phyloP scores from a whole-genome alignment of 2,888 invertebrate species.

The Auanema freiburgensis region DNA sequence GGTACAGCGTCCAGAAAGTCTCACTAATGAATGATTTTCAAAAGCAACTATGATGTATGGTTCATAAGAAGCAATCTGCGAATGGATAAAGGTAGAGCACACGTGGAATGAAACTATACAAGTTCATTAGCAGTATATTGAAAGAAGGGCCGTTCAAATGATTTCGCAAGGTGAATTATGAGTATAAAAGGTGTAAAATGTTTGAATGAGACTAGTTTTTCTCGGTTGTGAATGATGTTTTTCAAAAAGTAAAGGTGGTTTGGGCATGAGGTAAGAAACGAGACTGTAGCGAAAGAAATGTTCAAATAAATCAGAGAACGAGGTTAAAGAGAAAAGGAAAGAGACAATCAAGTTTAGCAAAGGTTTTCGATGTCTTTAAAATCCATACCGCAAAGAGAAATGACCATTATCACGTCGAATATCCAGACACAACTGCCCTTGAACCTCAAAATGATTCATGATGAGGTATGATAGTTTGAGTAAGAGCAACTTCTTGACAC shows the following conservation, averaged over 20 bases:
- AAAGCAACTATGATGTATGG: too few species aligned
- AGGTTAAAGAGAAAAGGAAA: neutral
- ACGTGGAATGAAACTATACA: too few species aligned
- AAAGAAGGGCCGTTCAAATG: neutral
- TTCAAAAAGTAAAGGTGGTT: too few species aligned
- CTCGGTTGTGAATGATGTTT: neutral
- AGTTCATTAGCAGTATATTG: neutral
- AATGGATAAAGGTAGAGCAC: too few species aligned
- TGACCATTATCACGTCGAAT: slow-evolving; percentile 12
- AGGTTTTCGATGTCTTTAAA: neutral
- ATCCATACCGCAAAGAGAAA: slow-evolving; percentile 13
- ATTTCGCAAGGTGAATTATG: neutral
- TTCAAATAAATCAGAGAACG: slow-evolving; percentile 1
- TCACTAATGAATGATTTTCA: too few species aligned
- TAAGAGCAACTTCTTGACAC: slow-evolving; percentile 13
- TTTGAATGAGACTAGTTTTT: neutral
- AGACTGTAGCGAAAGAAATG: too few species aligned
- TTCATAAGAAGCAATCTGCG: too few species aligned
- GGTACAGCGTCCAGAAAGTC: too few species aligned
- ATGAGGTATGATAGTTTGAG: neutral
- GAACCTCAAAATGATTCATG: slow-evolving; percentile 13
- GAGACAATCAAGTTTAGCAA: neutral
- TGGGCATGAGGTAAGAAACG: too few species aligned
- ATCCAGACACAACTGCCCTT: slow-evolving; percentile 23
- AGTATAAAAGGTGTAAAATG: neutral